Base-by-base conservation (phyloP, 2,797 vertebrate species). In the Orientallactaga sibirica region DNA sequence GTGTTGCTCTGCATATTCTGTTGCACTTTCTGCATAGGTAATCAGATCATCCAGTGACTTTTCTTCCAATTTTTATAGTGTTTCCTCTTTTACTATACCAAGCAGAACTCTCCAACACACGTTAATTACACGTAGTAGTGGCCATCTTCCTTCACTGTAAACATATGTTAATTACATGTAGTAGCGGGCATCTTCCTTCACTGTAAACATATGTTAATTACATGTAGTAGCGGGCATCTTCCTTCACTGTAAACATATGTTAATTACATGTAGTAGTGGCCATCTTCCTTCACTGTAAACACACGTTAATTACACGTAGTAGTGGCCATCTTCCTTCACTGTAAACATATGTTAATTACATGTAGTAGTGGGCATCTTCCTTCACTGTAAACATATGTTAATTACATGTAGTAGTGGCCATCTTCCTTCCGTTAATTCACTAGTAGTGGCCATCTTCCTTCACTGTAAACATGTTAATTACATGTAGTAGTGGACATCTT, bases 251-350 rank as follows among this genome's bases (percentile, higher is more conserved):
- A 89, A 85, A 43, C 33, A 55, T 41, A 37, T 2, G 33, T 37
- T 37, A 37, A 37, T 37, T 37, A 37, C 33, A 37, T 2, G 33
- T 37, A 37, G 48, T 87, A 58, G 55, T 48, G n/a, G 64, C 16
- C 85, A 41, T 37, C 24, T 24, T 81, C 94, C 76, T 88, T 88
- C 64, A 88, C 62, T 90, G 91, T 95, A 89, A 85, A 43, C 33
- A 55, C 52, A 37, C 33, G 33, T 37, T 37, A 37, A 37, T 48
- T 87, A 75, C 52, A 66, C 29, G 11, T 33, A 77, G 48, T 87
- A 58, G 55, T 48, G n/a, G 64, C 16, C 85, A 41, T 37, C 24
- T 24, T 81, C 94, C 76, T 88, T 88, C 64, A 88, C 62, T 90
- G 91, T 95, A 89, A 85, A 43, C 33, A 55, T 41, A 37, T 2